These are phyloP conservation scores for Peromyscus maniculatus DNA, from an alignment of 2,113 vertebrate species.

Conservation along the genomic window DNA sequence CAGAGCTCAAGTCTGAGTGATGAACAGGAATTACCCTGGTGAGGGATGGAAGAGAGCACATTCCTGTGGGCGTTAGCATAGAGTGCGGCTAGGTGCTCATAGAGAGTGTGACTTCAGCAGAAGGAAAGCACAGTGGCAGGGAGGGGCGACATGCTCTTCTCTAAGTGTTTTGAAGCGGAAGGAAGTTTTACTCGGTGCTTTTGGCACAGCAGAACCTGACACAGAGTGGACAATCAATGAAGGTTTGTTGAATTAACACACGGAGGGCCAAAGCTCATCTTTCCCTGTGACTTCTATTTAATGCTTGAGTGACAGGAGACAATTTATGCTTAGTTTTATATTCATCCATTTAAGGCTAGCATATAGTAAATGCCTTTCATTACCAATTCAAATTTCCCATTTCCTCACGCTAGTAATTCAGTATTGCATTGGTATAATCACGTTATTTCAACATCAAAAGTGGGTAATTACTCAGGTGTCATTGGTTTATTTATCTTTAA, in stretches of 20 bases:
- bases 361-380: constrained; percentile 46
- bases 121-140: too few relatives aligned
- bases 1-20: not conserved
- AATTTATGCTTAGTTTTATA: constrained; percentile 42
- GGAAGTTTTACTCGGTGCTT: not conserved
- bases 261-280: not conserved
- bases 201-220: not conserved
- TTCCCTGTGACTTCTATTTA: not conserved
- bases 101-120: not conserved
- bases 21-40: not conserved
- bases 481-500: constrained; percentile 61
- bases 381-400: not conserved
- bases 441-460: constrained; percentile 53
- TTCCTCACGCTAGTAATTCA: constrained; percentile 30
- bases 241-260: constrained; percentile 25
- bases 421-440: not conserved
- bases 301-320: constrained; percentile 5
- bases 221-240: not conserved
- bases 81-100: not conserved
- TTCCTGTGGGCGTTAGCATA: not conserved
- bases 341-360: not conserved
- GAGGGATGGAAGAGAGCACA: not conserved
- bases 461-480: constrained; percentile 57
- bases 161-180: not conserved
- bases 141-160: not conserved